These are phyloP conservation scores for Antheraea mylitta DNA, from an alignment of 1,140 invertebrate species.

Conservation along the genomic window DNA sequence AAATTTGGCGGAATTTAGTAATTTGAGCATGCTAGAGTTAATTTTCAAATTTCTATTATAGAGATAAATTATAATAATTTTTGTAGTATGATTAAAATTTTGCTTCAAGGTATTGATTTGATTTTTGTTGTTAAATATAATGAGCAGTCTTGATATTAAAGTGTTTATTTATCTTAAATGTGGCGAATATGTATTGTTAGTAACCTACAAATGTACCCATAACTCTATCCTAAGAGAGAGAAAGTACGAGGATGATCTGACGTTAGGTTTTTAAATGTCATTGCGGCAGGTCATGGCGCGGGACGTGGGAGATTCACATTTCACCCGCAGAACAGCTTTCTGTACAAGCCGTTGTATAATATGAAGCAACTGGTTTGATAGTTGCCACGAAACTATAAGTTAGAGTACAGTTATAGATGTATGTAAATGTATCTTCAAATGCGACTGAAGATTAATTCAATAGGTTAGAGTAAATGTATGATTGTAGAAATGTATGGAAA, in stretches of 20 bases:
- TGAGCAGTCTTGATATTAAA: no score
- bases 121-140: no score
- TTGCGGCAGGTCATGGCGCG: constrained; percentile 35
- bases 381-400: not conserved
- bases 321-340: constrained; percentile 26
- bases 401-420: not conserved
- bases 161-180: no score
- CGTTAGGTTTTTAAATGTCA: constrained; percentile 60
- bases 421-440: not conserved
- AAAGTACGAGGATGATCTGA: constrained; percentile 22
- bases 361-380: constrained; percentile 10
- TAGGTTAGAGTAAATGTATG: not conserved
- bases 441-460: not conserved
- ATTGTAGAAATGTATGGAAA: not conserved
- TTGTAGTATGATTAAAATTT: no score
- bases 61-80: no score
- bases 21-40: no score
- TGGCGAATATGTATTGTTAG: no score
- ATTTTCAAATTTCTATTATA: no score
- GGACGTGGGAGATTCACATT: constrained; percentile 53
- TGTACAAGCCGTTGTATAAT: constrained; percentile 6
- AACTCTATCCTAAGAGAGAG: not conserved
- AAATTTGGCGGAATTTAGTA: no score
- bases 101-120: no score
- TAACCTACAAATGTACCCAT: not conserved